Conservation (phyloP, 2,113 vertebrate genomes). For the Gulo gulo region DNA sequence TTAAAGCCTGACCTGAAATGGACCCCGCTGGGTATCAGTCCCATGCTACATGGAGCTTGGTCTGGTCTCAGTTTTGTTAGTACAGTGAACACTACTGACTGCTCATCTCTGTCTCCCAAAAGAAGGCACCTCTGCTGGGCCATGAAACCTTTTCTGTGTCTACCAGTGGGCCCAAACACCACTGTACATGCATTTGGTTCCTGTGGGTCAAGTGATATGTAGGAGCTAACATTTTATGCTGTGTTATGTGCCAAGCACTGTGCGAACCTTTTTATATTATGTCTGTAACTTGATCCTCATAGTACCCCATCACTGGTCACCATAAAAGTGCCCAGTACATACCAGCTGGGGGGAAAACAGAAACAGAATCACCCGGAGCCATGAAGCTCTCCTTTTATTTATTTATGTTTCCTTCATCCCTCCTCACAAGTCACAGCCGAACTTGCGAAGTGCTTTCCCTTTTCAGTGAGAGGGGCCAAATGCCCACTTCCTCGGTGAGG, state of each 20-base stretch:
- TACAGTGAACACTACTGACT: rapidly evolving
- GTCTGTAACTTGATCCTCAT: neutral
- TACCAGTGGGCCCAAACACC: neutral
- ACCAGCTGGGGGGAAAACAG: neutral
- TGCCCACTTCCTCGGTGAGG: rapidly evolving
- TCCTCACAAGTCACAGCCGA: neutral
- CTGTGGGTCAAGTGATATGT: neutral
- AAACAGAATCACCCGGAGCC: neutral
- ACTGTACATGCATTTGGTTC: rapidly evolving
- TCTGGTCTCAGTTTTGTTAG: neutral
- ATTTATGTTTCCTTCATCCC: neutral
- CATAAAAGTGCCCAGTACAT: neutral
- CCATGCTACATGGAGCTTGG: rapidly evolving
- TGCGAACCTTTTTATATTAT: neutral
- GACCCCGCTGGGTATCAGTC: neutral
- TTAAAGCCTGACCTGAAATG: neutral
- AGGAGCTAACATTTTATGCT: neutral
- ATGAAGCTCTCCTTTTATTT: neutral
- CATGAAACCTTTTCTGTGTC: neutral
- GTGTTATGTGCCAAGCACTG: neutral
- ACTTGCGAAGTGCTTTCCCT: neutral
- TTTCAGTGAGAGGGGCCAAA: neutral
- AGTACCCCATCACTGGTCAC: neutral
- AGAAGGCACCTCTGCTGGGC: neutral
- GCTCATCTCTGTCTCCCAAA: neutral